These are phyloP conservation scores for Ceriagrion tenellum DNA, from an alignment of 2,888 invertebrate genomes.

Conservation along the genomic window DNA sequence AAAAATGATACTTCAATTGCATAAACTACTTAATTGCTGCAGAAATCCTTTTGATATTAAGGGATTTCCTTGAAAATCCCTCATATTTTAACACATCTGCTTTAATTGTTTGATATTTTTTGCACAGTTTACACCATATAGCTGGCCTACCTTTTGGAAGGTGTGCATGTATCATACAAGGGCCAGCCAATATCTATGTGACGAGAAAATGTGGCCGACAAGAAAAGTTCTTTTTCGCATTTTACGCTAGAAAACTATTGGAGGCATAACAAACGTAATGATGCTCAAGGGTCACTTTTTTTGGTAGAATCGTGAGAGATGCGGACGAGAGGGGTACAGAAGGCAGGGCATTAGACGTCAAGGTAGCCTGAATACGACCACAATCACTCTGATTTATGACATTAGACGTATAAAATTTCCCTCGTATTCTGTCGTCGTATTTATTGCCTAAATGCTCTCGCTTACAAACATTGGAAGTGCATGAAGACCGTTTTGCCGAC, in stretches of 20 bases:
- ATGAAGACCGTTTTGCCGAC: constrained; percentile 22
- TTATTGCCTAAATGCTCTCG: constrained; percentile 32
- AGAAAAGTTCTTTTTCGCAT: not conserved
- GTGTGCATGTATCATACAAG: too few species aligned
- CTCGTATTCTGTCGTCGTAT: constrained; percentile 16
- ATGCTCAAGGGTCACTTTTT: not conserved
- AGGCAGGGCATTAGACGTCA: not conserved
- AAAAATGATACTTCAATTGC: too few species aligned
- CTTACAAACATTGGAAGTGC: not conserved
- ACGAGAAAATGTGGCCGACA: not conserved
- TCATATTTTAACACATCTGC: too few species aligned
- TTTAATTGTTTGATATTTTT: too few species aligned
- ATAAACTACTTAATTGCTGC: too few species aligned
- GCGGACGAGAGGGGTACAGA: not conserved
- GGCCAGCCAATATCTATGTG: not conserved
- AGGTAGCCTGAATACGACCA: not conserved
- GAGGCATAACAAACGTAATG: not conserved
- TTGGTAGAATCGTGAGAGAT: not conserved
- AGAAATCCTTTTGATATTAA: too few species aligned
- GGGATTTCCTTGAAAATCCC: too few species aligned
- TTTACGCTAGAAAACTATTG: not conserved
- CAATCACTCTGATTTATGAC: constrained; percentile 30
- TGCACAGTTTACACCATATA: too few species aligned
- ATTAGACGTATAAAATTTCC: constrained; percentile 36
- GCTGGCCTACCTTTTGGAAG: too few species aligned